Evolutionary conservation across 2,888 invertebrate species (phyloP), one percentile per base, ranked within the genome.

Genomic region (Pterobdella sp.): DNA sequence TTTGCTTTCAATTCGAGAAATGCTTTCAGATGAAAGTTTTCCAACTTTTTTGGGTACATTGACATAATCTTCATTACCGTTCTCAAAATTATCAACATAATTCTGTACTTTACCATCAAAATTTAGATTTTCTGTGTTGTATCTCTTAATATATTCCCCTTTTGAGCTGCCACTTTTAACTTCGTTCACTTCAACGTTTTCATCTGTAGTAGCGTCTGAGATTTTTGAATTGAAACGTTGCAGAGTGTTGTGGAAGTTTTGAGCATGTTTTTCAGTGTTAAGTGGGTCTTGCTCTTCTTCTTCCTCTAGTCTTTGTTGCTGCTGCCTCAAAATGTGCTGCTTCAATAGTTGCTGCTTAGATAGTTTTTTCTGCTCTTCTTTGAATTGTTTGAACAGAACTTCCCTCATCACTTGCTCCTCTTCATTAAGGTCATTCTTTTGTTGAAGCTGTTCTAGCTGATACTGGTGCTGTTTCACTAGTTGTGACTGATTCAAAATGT

Each of bases 361-460:
- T 14, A 56, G 60, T 22, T 22, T 56, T 22, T 56, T 56, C n/a
- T 22, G 18, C n/a, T n/a, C 60, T 56, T 56, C 60, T 4, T 22
- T n/a, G 7, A 56, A 26, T 26, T 56, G 60, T 18, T n/a, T 7
- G n/a, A 26, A 14, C 4, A 56, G 60, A 26, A 26, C 3, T n/a
- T 14, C 10, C 14, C 26, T 4, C 60, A 22, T 56, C 3, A 26
- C n/a, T 56, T 56, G 4, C 3, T 56, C 14, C 60, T 56, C 60
- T 22, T 56, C 60, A n/a, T 3, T 56, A 22, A 56, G n/a, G 14
- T 32, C 65, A 7, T 2, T 35, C 2, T 18, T 65, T 65, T 65
- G 4, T 4, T 65, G 65, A 2, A 65, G 65, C 29, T 65, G 65
- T 65, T 65, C 31, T 32, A 65, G 65, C 34, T 65, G 65, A 31